These are phyloP conservation scores for Gryllus bimaculatus DNA, from an alignment of 1,140 invertebrate species.

Conservation along the genomic window DNA sequence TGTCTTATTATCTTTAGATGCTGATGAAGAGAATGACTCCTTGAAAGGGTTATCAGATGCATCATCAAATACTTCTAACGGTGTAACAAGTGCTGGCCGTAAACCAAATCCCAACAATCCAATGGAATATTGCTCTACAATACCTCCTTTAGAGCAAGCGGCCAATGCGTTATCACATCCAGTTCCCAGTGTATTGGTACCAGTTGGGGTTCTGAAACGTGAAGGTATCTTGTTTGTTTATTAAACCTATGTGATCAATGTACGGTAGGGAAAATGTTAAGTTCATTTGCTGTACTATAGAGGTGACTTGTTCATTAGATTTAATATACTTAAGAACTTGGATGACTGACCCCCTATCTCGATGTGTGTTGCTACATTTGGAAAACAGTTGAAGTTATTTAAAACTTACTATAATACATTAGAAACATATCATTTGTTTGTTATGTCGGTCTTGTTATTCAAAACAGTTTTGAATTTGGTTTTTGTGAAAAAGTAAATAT, in stretches of 20 bases:
- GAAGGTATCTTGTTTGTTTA: conserved; percentile 36
- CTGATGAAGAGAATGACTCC: neutral
- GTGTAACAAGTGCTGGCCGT: conserved; percentile 22
- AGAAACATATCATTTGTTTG: no score
- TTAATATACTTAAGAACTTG: no score
- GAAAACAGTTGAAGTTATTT: no score
- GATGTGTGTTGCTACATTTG: no score
- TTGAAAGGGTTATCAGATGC: conserved; percentile 1
- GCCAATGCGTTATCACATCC: conserved; percentile 39
- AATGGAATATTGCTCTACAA: conserved; percentile 80
- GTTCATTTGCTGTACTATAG: neutral
- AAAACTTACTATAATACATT: no score
- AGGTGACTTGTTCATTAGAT: neutral
- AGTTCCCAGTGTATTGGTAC: conserved; percentile 71
- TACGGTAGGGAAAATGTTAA: neutral
- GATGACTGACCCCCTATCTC: no score
- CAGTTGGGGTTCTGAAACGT: conserved; percentile 71
- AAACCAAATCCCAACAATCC: conserved; percentile 80
- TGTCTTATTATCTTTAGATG: neutral
- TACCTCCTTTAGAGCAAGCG: conserved; percentile 71
- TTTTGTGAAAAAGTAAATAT: no score
- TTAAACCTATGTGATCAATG: neutral
- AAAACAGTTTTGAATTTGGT: no score
- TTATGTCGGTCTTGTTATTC: no score
- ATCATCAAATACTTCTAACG: neutral